These are phyloP conservation scores for Thalassarche chlororhynchos DNA, from an alignment of 2,113 vertebrate species.

Conservation along the genomic window DNA sequence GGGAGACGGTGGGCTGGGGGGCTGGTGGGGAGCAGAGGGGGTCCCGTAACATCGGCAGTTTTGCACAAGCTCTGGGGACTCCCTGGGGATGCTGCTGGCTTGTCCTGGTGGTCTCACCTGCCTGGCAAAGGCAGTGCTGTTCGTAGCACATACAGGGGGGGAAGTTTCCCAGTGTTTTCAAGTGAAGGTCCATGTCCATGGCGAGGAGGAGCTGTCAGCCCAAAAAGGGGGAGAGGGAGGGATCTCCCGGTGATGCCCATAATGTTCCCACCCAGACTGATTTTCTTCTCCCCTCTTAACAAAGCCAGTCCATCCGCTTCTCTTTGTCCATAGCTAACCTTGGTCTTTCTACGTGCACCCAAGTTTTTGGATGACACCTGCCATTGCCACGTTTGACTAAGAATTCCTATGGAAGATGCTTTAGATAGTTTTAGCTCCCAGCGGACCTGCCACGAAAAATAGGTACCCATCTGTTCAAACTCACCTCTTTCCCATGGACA, in stretches of 20 bases:
- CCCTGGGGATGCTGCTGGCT: neutral
- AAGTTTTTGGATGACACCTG: fast-evolving
- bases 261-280: neutral
- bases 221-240: neutral
- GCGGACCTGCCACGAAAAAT: neutral
- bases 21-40: neutral
- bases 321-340: neutral
- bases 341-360: fast-evolving
- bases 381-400: fast-evolving
- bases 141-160: neutral
- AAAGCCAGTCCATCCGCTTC: neutral
- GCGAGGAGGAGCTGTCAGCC: neutral
- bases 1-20: neutral
- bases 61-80: neutral
- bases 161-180: neutral
- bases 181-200: neutral
- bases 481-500: fast-evolving
- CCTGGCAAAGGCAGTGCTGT: neutral
- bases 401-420: neutral
- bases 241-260: fast-evolving
- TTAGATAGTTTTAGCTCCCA: neutral
- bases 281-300: neutral
- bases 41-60: fast-evolving
- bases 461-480: neutral
- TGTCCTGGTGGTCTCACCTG: neutral